Evolutionary conservation across 2,797 vertebrate species (phyloP).

Genomic region (Erpetoichthys calabaricus): DNA sequence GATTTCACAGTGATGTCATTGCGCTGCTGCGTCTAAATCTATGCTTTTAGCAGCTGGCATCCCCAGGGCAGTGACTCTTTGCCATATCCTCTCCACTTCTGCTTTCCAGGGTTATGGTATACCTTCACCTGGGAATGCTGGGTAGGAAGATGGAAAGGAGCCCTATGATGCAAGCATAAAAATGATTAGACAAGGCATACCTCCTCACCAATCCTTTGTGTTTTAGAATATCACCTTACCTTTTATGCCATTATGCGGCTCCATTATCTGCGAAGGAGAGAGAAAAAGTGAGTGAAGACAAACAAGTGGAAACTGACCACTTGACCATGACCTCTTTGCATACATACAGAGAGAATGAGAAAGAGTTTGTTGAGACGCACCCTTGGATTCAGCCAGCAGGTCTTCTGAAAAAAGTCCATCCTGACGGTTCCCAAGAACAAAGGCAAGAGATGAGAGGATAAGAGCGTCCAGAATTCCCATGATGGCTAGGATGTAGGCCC

Average conservation of each 20-base stretch:
- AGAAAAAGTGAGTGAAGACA: conserved; percentile 34
- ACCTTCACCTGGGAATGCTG: too few relatives aligned
- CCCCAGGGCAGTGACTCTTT: too few relatives aligned
- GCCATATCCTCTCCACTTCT: too few relatives aligned
- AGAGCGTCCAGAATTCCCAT: conserved; percentile 96
- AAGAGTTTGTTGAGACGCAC: conserved; percentile 22
- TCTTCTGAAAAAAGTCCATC: conserved; percentile 92
- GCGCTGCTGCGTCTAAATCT: too few relatives aligned
- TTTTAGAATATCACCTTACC: conserved; percentile 26
- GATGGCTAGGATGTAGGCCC: conserved; percentile 97
- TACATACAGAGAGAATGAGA: too few relatives aligned
- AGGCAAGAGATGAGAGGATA: conserved; percentile 93
- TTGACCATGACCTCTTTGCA: too few relatives aligned
- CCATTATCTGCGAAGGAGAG: conserved; percentile 56
- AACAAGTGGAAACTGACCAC: too few relatives aligned
- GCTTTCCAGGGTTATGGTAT: too few relatives aligned
- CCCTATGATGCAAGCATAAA: not conserved
- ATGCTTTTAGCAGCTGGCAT: too few relatives aligned
- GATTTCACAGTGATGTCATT: too few relatives aligned
- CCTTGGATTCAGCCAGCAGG: conserved; percentile 93
- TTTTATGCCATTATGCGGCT: conserved; percentile 56
- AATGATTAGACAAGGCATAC: too few relatives aligned
- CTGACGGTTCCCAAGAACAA: conserved; percentile 94
- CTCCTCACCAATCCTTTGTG: too few relatives aligned
- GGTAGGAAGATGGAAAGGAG: not conserved